Conservation (phyloP, 2,797 vertebrate species). For the Ispidina picta region DNA sequence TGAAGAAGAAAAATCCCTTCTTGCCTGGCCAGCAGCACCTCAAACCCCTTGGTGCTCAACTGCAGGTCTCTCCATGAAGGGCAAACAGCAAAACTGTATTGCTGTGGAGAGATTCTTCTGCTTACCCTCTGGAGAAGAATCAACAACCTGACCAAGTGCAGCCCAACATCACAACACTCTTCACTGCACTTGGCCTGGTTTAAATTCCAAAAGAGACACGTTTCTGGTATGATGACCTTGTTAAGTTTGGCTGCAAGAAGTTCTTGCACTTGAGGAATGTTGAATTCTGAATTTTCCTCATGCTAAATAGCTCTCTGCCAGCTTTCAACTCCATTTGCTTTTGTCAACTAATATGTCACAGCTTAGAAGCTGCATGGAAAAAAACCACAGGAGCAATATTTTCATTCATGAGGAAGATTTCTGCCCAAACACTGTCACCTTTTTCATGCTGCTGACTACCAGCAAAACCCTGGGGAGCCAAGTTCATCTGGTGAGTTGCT, state of each 20-base stretch:
- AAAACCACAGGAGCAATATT: conserved; percentile 2
- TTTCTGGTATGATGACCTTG: background rate
- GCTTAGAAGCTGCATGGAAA: conserved; percentile 3
- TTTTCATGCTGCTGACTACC: background rate
- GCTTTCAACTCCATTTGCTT: conserved; percentile 32
- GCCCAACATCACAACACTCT: background rate
- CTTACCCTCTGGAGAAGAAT: background rate
- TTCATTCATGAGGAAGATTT: conserved; percentile 18
- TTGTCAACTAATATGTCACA: conserved; percentile 24
- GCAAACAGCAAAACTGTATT: background rate
- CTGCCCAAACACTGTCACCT: background rate
- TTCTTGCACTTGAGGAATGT: conserved; percentile 4
- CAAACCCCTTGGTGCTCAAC: background rate
- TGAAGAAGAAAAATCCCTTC: background rate
- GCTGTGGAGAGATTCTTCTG: background rate
- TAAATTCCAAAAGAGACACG: background rate
- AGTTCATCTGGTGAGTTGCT: background rate
- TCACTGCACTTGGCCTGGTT: background rate
- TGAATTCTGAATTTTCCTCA: conserved; percentile 12
- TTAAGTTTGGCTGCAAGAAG: conserved; percentile 3
- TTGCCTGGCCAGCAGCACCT: rapidly evolving
- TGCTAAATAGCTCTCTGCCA: conserved; percentile 3
- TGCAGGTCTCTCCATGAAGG: background rate
- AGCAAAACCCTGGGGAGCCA: background rate
- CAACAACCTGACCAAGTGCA: background rate